phyloP scores from a whole-genome alignment of 2,113 vertebrate species.

The Crypturellus undulatus region DNA sequence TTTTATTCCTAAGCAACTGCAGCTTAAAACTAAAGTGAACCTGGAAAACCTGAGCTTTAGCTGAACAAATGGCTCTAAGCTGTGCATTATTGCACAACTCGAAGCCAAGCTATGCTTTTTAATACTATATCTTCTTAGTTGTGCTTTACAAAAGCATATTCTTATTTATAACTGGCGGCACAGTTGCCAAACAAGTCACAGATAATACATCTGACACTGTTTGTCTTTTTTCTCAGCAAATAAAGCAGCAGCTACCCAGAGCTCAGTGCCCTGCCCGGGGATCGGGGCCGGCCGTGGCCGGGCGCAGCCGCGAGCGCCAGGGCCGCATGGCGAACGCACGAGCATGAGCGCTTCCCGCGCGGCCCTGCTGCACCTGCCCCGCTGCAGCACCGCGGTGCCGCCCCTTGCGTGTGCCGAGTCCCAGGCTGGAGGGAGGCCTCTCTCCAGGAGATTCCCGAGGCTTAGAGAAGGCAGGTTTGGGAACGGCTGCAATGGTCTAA shows the following conservation, averaged over 20 bases:
- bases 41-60: fast-evolving
- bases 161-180: background rate
- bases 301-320: fast-evolving
- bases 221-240: fast-evolving
- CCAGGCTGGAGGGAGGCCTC: too few relatives aligned
- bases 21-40: background rate
- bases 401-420: fast-evolving
- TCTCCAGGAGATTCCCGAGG: fast-evolving
- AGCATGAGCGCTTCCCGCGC: too few relatives aligned
- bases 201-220: fast-evolving
- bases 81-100: fast-evolving
- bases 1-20: background rate
- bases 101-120: background rate
- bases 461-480: fast-evolving
- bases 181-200: background rate
- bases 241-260: fast-evolving
- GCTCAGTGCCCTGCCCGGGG: background rate
- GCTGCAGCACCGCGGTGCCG: fast-evolving
- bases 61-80: background rate
- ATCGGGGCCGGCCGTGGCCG: fast-evolving
- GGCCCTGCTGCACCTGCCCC: background rate
- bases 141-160: background rate
- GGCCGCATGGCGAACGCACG: background rate
- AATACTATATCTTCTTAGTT: background rate
- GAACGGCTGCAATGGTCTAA: background rate